A percentile compares a stretch with the other conserved stretches of the same genome.
Evolutionary conservation across 2,888 invertebrate genomes (phyloP).

Genomic region (Drosophila mercatorum): DNA sequence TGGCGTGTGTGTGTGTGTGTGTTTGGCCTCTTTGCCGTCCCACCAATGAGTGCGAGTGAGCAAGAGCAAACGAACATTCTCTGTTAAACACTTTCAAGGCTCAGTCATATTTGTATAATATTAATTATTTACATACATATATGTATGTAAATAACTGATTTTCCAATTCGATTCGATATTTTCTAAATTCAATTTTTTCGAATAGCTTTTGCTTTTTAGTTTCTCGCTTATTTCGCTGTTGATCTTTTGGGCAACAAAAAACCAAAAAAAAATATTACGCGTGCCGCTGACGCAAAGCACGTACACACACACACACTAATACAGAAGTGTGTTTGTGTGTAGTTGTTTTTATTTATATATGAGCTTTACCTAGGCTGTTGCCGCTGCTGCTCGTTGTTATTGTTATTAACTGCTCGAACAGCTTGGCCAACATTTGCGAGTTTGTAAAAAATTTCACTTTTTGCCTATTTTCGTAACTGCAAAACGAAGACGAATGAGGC

Average conservation of each 20-base stretch:
- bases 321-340: not conserved
- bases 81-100: conserved; percentile 46
- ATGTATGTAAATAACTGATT: conserved; percentile 5
- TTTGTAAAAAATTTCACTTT: conserved; percentile 68
- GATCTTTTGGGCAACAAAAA: conserved; percentile 24
- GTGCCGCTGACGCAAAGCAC: conserved; percentile 69
- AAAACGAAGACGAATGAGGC: conserved; percentile 27
- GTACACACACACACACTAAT: conserved; percentile 46
- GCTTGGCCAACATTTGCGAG: conserved; percentile 55
- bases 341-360: conserved; percentile 55
- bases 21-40: not conserved
- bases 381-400: conserved; percentile 27
- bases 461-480: conserved; percentile 57
- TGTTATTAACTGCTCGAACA: conserved; percentile 40
- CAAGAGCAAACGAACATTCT: conserved; percentile 26
- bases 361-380: conserved; percentile 52
- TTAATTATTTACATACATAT: not conserved
- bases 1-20: not conserved
- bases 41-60: not conserved
- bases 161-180: conserved; percentile 28
- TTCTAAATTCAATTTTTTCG: conserved; percentile 40
- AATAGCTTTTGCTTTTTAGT: conserved; percentile 8
- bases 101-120: conserved; percentile 9
- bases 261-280: conserved; percentile 44
- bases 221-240: conserved; percentile 27